phyloP scores from a whole-genome alignment of 1,140 invertebrate species.

The Uloborus diversus region DNA sequence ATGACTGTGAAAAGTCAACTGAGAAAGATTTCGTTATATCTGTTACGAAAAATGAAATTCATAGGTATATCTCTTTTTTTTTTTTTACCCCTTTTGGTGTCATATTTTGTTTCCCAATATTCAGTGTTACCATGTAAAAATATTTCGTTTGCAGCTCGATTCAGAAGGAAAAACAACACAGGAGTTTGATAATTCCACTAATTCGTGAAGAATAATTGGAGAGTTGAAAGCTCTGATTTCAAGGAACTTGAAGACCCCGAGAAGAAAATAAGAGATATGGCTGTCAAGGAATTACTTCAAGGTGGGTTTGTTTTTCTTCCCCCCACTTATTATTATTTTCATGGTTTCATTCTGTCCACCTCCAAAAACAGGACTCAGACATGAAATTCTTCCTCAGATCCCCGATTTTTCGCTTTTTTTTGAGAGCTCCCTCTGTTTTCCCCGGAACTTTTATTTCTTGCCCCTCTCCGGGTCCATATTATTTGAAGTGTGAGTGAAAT shows the following conservation, averaged over 20 bases:
- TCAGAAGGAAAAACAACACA: conserved; percentile 61
- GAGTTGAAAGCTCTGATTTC: conserved; percentile 20
- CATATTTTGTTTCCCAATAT: not conserved
- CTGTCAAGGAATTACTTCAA: conserved; percentile 44
- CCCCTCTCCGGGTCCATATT: no score
- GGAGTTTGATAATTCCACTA: conserved; percentile 67
- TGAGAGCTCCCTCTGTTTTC: no score
- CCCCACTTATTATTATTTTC: conserved; percentile 58
- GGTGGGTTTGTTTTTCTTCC: no score
- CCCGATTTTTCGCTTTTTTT: no score
- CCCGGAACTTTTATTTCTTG: no score
- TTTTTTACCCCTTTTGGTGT: not conserved
- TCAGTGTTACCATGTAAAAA: not conserved
- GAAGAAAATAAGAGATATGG: conserved; percentile 56
- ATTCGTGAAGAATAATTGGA: conserved; percentile 65
- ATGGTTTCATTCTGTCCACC: no score
- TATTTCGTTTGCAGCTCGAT: conserved; percentile 59
- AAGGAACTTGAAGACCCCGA: conserved; percentile 17
- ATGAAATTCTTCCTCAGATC: no score
- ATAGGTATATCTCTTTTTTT: not conserved
- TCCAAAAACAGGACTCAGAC: no score
- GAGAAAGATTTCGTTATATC: conserved; percentile 55
- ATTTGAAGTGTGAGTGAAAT: no score
- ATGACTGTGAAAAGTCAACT: no score
- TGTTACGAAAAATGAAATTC: conserved; percentile 49